Evolutionary conservation across 2,113 vertebrate genomes (phyloP).

Genomic region (Pycnonotus jocosus): DNA sequence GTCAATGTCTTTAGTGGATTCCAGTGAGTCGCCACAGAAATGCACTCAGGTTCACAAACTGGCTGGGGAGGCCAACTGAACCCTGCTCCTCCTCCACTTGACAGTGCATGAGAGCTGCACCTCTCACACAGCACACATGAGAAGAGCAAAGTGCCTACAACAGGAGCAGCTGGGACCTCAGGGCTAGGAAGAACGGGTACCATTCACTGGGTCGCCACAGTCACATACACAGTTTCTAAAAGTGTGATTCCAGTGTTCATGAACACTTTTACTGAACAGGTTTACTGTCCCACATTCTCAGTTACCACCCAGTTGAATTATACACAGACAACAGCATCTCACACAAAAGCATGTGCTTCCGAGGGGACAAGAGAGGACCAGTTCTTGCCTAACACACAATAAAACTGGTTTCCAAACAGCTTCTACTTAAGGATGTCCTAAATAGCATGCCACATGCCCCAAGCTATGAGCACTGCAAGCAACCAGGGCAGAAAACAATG

Average conservation of each 20-base stretch:
- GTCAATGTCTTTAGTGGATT: not conserved
- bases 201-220: not conserved
- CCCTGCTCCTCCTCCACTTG: not conserved
- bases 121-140: not conserved
- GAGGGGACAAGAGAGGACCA: not conserved
- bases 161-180: not conserved
- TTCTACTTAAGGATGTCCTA: not conserved
- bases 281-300: not conserved
- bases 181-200: not conserved
- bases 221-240: not conserved
- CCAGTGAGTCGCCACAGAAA: not conserved
- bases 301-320: not conserved
- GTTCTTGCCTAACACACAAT: not conserved
- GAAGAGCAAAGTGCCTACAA: not conserved
- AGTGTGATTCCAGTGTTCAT: not conserved
- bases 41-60: not conserved
- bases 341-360: not conserved
- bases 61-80: not conserved
- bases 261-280: not conserved
- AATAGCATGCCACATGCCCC: fast-evolving
- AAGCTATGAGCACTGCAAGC: not conserved
- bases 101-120: not conserved
- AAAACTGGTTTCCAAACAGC: not conserved
- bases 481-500: not conserved
- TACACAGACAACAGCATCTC: not conserved